A percentile compares a stretch with the other conserved stretches of the same genome.
phyloP scores from a whole-genome alignment of 2,888 invertebrate species.

The Drosophila kambysellisi region DNA sequence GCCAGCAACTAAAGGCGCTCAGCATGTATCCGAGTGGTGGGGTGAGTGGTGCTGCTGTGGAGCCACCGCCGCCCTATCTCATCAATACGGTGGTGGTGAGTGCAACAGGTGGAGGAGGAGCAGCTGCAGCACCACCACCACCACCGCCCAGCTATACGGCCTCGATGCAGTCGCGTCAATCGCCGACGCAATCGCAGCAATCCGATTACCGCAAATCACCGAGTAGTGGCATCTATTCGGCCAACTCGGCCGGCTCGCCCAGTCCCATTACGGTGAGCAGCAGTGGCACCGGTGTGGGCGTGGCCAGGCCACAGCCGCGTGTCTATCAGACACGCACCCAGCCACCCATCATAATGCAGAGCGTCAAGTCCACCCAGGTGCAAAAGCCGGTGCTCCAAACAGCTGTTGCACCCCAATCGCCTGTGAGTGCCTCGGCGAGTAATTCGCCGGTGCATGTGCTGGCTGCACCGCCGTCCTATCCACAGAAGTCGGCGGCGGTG shows the following conservation, averaged over 20 bases:
- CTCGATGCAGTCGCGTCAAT: constrained; percentile 94
- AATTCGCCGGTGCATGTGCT: constrained; percentile 85
- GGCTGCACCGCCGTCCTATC: constrained; percentile 92
- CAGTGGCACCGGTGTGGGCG: constrained; percentile 85
- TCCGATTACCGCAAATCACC: constrained; percentile 93
- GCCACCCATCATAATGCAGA: constrained; percentile 98
- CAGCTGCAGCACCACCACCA: constrained; percentile 85
- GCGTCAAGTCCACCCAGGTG: constrained; percentile 97
- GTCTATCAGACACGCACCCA: constrained; percentile 94
- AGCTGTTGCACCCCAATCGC: constrained; percentile 95
- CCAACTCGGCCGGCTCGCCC: constrained; percentile 93
- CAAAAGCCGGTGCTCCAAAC: constrained; percentile 98
- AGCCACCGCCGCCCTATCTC: constrained; percentile 90
- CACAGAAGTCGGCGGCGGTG: constrained; percentile 87
- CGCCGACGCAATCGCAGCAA: constrained; percentile 91
- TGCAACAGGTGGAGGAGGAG: background rate
- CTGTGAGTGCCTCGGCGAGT: constrained; percentile 87
- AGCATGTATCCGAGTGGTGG: constrained; percentile 90
- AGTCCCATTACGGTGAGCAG: constrained; percentile 91
- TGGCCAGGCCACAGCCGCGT: constrained; percentile 92
- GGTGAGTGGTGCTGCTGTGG: constrained; percentile 88
- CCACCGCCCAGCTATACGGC: constrained; percentile 92
- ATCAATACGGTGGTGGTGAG: constrained; percentile 84
- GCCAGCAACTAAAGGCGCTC: constrained; percentile 95
- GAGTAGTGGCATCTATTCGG: constrained; percentile 94